Base-by-base conservation (phyloP, 1,140 invertebrate genomes). In the Stegodyphus dumicola region DNA sequence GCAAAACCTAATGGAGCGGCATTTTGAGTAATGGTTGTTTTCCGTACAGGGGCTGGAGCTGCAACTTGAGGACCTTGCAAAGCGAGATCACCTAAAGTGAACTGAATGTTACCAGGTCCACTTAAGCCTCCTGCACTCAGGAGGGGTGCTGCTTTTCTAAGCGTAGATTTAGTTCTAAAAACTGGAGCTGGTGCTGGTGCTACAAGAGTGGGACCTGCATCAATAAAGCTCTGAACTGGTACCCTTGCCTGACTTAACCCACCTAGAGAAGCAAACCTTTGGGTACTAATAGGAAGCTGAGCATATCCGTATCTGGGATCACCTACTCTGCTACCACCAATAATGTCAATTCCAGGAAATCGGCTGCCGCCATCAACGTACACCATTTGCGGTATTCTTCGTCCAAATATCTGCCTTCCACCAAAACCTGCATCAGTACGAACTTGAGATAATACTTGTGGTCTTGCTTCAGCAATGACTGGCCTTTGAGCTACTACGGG, bases 291-390 rank as follows among this genome's bases (percentile, higher is more conserved):
- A 17, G 81, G 73, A 64, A 17, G 78, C 64, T 6, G 78, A 67
- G 54, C 66, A 6, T 11, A 73, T 18, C 65, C 73, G 78, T 7
- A 52, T 69, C 81, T 51, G 69, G 13, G 9, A 15, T 81, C 70
- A 64, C 78, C 78, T 33, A 18, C 69, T 76, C 81, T 15, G 74
- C 65, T 69, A 67, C 81, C 81, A 49, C 81, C 81, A 17, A 85
- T 70, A 13, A 77, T 85, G 17, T 85, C 81, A 77, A 85, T 76
- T 13, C 81, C 81, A 48, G 66, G 49, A 17, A 76, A 85, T 56
- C 65, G 60, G 6, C 18, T 52, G 13, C 81, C 81, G 53, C 81
- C 81, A 77, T 85, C 81, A 70, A 60, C 66, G 81, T 85, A 85
- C 3, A 69, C 17, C 18, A 85, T 51, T 54, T 83, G 80, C 54